Conservation (phyloP, 92 coral and sea anemone genomes). For the Epizoanthus illoricatus region DNA sequence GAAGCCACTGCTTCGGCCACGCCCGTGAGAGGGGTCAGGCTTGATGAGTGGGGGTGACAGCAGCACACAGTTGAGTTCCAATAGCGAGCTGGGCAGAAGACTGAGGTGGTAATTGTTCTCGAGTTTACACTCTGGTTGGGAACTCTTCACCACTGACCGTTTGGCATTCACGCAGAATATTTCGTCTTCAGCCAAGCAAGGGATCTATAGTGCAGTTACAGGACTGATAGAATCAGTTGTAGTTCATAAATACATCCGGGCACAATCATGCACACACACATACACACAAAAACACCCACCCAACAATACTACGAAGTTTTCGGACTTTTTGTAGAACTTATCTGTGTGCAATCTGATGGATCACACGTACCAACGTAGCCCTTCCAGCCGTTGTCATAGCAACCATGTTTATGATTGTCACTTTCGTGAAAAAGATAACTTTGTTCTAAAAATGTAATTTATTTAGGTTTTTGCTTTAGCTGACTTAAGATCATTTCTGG, state of each 20-base stretch:
- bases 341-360: no score
- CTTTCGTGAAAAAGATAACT: no score
- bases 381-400: no score
- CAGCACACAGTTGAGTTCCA: conserved; percentile 89
- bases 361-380: no score
- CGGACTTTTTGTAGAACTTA: no score
- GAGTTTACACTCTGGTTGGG: conserved; percentile 31
- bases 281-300: background rate
- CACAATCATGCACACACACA: background rate
- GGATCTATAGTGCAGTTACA: conserved; percentile 52
- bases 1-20: conserved; percentile 58
- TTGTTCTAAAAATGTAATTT: no score
- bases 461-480: no score
- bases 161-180: conserved; percentile 62
- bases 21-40: conserved; percentile 41
- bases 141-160: conserved; percentile 52
- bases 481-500: no score
- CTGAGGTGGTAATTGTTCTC: conserved; percentile 31
- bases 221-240: background rate
- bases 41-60: conserved; percentile 65
- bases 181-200: conserved; percentile 79
- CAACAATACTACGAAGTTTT: no score
- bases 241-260: background rate
- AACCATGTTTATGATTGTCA: no score
- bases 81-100: conserved; percentile 72